Evolutionary conservation across 2,113 vertebrate genomes (phyloP).

Genomic region (Stomatorhinus ivindoensis): DNA sequence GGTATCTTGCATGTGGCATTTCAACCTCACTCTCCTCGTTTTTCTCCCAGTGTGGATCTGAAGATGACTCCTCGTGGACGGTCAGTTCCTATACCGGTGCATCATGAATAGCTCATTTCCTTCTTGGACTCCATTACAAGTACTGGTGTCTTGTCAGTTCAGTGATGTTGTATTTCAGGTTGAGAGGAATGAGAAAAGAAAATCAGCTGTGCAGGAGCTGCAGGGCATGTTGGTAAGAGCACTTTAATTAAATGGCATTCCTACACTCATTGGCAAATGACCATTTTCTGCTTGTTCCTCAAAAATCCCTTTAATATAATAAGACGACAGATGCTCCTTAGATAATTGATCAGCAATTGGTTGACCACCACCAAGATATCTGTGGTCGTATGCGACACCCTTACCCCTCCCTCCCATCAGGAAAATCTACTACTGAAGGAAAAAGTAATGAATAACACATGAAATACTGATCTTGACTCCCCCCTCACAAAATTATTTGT

Average conservation of each 20-base stretch:
- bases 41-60: constrained; percentile 24
- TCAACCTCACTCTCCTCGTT: neutral
- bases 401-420: neutral
- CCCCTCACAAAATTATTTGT: neutral
- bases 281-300: neutral
- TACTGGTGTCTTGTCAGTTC: neutral
- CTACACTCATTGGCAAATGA: neutral
- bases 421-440: no score
- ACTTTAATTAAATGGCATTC: neutral
- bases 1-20: neutral
- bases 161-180: constrained; percentile 38
- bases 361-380: neutral
- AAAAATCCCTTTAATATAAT: neutral
- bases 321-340: neutral
- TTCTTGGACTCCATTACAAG: neutral
- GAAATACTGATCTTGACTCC: no score
- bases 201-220: constrained; percentile 60
- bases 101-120: neutral
- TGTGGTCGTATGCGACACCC: neutral
- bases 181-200: constrained; percentile 50
- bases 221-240: constrained; percentile 64
- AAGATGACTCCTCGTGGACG: constrained; percentile 51
- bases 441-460: no score
- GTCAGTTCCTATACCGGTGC: constrained; percentile 31
- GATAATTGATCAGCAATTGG: neutral